phyloP scores from a whole-genome alignment of 2,888 invertebrate species.

The Diaprepes abbreviatus region DNA sequence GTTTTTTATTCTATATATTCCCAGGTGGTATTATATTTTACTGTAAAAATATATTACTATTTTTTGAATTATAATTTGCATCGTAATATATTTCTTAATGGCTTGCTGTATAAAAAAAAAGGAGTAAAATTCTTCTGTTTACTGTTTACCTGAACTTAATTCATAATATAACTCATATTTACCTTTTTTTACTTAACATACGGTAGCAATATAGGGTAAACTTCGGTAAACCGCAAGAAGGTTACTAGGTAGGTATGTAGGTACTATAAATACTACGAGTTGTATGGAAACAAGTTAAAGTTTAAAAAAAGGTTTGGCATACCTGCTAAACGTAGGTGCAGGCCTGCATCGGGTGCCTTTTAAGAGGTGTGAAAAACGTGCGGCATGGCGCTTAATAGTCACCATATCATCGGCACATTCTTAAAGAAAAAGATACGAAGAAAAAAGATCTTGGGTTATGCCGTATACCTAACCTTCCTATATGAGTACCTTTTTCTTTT shows the following conservation, averaged over 20 bases:
- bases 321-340: constrained; percentile 37
- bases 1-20: too few species aligned
- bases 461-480: constrained; percentile 25
- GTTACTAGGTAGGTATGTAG: constrained; percentile 11
- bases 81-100: too few species aligned
- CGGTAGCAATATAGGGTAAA: background rate
- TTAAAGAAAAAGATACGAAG: constrained; percentile 31
- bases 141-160: too few species aligned
- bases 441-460: constrained; percentile 8
- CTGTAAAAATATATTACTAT: too few species aligned
- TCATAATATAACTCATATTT: background rate
- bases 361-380: constrained; percentile 40
- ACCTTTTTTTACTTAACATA: background rate
- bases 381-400: constrained; percentile 32
- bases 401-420: constrained; percentile 26
- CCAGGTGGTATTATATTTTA: too few species aligned
- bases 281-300: constrained; percentile 20
- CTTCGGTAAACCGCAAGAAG: background rate
- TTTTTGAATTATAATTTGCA: too few species aligned
- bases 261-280: constrained; percentile 18
- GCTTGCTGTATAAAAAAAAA: too few species aligned
- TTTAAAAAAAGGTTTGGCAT: constrained; percentile 37
- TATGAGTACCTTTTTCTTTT: constrained; percentile 30
- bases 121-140: too few species aligned
- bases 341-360: constrained; percentile 18